Base-by-base conservation (phyloP, 2,888 invertebrate species). In the Hoplodrina blanda region DNA sequence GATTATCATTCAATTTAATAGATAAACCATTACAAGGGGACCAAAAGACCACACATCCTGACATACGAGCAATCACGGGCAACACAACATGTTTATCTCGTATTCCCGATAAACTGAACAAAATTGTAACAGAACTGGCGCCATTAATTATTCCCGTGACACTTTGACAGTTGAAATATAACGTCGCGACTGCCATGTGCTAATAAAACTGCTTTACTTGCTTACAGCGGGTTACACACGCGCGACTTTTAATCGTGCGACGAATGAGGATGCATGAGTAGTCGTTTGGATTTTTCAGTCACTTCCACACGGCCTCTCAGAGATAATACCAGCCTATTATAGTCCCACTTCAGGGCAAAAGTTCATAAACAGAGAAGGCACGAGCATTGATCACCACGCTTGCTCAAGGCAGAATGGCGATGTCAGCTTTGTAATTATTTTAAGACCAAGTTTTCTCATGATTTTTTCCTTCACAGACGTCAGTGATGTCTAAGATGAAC, bases 141-240 rank as follows among this genome's bases (percentile, higher is more conserved):
- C 56, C 78, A 83, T 83, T 83, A 82, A 82, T 83, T 80, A 78
- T 69, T 73, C 55, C 17, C 55, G 66, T 76, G 83, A 76, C 83
- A 85, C 54, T 70, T 78, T 78, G 83, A 78, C 81, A 85, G 65
- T 62, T 82, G 68, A 81, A 73, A 76, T 78, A 64, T 73, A 63
- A 82, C 71, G 46, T 71, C 62, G 55, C 56, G 62, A 69, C 57
- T 76, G 69, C 57, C 74, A 62, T 57, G 70, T 68, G 70, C 66
- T 76, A 71, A 80, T 83, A 83, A 73, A 85, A 85, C 62, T 61
- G 73, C 46, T 77, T 72, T 30, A 83, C 61, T 82, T 76, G 59
- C 59, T 30, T 66, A 25, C 49, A 44, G 76, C 30, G 17, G 19
- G 19, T n/a, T 53, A 10, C 37, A 73, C 4, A 15, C 30, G 3